These are phyloP conservation scores for Drosophila obscura DNA, from an alignment of 1,140 invertebrate species.

Conservation along the genomic window DNA sequence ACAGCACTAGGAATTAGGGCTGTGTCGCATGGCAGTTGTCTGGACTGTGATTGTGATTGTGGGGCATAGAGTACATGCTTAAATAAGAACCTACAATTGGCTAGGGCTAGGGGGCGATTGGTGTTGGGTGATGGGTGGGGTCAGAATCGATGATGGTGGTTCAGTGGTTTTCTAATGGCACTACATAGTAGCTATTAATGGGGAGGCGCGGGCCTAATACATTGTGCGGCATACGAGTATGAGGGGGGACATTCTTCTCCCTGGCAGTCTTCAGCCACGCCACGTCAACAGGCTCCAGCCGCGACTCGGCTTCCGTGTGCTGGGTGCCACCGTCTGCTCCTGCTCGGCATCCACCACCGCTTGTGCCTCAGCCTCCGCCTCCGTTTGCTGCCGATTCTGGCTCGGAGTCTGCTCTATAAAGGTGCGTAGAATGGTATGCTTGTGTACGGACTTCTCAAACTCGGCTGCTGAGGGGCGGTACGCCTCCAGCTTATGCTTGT, in stretches of 20 bases:
- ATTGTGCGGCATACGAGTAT: conserved; percentile 66
- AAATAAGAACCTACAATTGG: conserved; percentile 51
- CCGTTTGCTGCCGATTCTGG: conserved; percentile 37
- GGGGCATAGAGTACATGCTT: conserved; percentile 33
- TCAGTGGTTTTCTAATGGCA: conserved; percentile 58
- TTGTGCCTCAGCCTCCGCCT: conserved; percentile 23
- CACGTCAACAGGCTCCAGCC: conserved; percentile 79
- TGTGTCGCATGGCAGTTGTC: conserved; percentile 61
- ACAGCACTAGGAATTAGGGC: conserved; percentile 22
- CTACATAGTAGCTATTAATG: conserved; percentile 82
- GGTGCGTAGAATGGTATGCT: conserved; percentile 80
- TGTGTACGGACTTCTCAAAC: conserved; percentile 78
- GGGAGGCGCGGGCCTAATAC: conserved; percentile 70
- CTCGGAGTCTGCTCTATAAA: conserved; percentile 57
- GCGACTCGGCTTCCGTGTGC: conserved; percentile 61
- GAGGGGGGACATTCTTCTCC: not conserved
- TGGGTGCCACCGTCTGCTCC: conserved; percentile 24
- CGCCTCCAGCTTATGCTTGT: conserved; percentile 73
- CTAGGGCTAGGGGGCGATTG: conserved; percentile 31
- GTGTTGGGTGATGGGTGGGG: conserved; percentile 15
- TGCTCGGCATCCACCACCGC: conserved; percentile 20
- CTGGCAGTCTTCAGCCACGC: conserved; percentile 56
- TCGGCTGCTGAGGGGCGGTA: conserved; percentile 73
- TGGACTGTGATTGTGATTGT: not conserved
- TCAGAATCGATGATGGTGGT: conserved; percentile 40